phyloP scores from a whole-genome alignment of 2,113 vertebrate species.

The Salvelinus fontinalis region DNA sequence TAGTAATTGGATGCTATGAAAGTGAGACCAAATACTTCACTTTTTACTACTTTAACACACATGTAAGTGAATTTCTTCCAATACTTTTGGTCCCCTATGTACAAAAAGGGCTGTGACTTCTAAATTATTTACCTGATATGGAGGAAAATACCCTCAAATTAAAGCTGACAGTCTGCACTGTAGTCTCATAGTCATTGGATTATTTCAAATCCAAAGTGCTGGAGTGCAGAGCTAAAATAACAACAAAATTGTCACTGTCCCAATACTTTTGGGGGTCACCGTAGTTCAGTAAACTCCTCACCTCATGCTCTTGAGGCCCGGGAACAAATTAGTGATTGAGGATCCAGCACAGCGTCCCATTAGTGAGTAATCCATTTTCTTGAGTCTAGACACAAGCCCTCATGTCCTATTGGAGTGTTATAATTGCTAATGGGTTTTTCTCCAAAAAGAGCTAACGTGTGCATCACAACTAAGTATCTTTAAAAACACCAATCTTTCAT shows the following conservation, averaged over 20 bases:
- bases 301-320: not conserved
- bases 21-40: too few relatives aligned
- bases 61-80: too few relatives aligned
- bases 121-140: too few relatives aligned
- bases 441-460: constrained; percentile 29
- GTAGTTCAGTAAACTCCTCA: not conserved
- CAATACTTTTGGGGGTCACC: not conserved
- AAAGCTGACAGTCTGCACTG: too few relatives aligned
- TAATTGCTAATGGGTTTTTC: constrained; percentile 31
- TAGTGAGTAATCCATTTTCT: constrained; percentile 32
- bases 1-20: too few relatives aligned
- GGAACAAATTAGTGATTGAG: not conserved
- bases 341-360: constrained; percentile 15
- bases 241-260: not conserved
- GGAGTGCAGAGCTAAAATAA: not conserved
- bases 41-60: too few relatives aligned
- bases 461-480: constrained; percentile 36
- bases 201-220: not conserved
- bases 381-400: constrained; percentile 34
- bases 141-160: too few relatives aligned
- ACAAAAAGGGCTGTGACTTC: too few relatives aligned
- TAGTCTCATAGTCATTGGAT: too few relatives aligned
- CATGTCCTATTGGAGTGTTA: constrained; percentile 23
- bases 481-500: not conserved
- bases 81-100: too few relatives aligned